Evolutionary conservation across 1,140 invertebrate genomes (phyloP).

Genomic region (Lordiphosa mommai): DNA sequence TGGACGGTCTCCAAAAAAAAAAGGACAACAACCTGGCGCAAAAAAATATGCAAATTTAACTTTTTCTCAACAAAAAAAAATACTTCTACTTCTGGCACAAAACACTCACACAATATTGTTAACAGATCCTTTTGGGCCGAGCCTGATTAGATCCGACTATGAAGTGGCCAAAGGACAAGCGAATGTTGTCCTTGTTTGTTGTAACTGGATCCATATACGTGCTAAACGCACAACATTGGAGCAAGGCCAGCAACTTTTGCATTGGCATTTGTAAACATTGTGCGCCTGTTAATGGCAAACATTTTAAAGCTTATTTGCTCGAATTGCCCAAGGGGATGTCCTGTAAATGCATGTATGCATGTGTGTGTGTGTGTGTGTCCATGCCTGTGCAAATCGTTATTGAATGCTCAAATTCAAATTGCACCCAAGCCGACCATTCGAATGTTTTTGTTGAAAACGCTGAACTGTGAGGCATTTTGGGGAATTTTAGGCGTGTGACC

Average conservation of each 20-base stretch:
- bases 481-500: slow-evolving; percentile 8
- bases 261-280: slow-evolving; percentile 49
- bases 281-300: slow-evolving; percentile 40
- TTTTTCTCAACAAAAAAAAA: slow-evolving; percentile 65
- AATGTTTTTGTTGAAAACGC: slow-evolving; percentile 52
- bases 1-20: slow-evolving; percentile 16
- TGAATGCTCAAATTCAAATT: slow-evolving; percentile 70
- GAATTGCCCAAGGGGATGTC: background rate
- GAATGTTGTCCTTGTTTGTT: slow-evolving; percentile 16
- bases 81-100: slow-evolving; percentile 36
- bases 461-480: slow-evolving; percentile 27
- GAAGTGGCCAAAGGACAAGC: slow-evolving; percentile 12
- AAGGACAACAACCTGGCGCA: slow-evolving; percentile 37
- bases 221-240: slow-evolving; percentile 37
- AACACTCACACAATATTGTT: slow-evolving; percentile 55
- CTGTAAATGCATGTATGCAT: too few species aligned
- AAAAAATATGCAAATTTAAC: slow-evolving; percentile 61
- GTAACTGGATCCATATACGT: slow-evolving; percentile 39
- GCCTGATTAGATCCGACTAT: slow-evolving; percentile 64
- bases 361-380: background rate
- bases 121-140: slow-evolving; percentile 65
- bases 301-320: slow-evolving; percentile 64
- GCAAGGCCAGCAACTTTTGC: slow-evolving; percentile 29
- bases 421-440: slow-evolving; percentile 60
- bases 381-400: slow-evolving; percentile 63